phyloP scores from a whole-genome alignment of 2,797 vertebrate genomes.

The Pipistrellus kuhlii region DNA sequence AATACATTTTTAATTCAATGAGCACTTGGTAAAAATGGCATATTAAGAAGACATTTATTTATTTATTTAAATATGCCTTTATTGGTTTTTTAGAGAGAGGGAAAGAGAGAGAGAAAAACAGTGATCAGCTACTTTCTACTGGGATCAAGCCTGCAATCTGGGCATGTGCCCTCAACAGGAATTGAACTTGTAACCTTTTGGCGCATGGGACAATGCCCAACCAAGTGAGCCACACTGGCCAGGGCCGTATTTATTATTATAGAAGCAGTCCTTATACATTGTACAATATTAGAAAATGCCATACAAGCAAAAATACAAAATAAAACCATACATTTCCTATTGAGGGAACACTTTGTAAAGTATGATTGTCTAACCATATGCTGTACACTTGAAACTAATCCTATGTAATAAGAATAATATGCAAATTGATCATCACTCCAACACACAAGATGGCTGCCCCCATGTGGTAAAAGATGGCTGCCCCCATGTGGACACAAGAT shows the following conservation, averaged over 20 bases:
- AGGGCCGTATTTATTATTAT: background rate
- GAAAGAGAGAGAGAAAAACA: background rate
- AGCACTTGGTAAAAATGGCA: background rate
- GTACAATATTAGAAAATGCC: slow-evolving; percentile 34
- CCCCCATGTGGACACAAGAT: too few species aligned
- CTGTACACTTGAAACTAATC: background rate
- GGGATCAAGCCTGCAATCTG: background rate
- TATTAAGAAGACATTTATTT: background rate
- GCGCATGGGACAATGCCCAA: background rate
- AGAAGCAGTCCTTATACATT: background rate
- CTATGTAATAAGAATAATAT: too few species aligned
- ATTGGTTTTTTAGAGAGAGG: background rate
- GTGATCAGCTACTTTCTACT: background rate
- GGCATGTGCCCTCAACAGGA: background rate
- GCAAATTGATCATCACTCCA: too few species aligned
- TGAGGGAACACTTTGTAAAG: background rate
- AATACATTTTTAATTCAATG: background rate
- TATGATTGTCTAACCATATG: background rate
- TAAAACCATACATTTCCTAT: background rate
- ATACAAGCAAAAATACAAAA: slow-evolving; percentile 47
- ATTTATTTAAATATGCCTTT: background rate
- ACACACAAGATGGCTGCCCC: too few species aligned
- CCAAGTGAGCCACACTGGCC: background rate
- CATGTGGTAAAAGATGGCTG: too few species aligned
- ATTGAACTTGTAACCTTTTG: background rate